Conservation (phyloP, 2,888 invertebrate genomes). For the Acleris literana region DNA sequence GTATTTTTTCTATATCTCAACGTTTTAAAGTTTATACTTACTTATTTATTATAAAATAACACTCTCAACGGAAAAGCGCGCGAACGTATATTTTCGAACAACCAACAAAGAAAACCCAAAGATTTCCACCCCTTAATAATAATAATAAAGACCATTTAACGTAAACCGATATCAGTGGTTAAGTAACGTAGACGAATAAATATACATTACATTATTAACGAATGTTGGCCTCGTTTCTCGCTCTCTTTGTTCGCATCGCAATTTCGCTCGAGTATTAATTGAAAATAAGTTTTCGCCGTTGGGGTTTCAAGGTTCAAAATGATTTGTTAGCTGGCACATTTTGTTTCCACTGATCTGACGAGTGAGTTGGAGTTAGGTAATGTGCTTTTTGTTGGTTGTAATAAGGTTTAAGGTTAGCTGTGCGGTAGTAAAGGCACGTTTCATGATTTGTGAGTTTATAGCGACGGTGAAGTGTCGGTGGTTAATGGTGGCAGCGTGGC, state of each 20-base stretch:
- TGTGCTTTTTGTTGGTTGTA: slow-evolving; percentile 51
- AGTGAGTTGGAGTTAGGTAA: slow-evolving; percentile 47
- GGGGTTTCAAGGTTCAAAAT: slow-evolving; percentile 75
- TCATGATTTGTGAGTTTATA: slow-evolving; percentile 85
- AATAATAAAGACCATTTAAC: slow-evolving; percentile 58
- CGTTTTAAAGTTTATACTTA: too few relatives aligned
- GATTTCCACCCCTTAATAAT: slow-evolving; percentile 2
- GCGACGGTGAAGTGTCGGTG: slow-evolving; percentile 83
- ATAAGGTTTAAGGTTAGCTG: slow-evolving; percentile 57
- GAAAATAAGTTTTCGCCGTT: slow-evolving; percentile 72
- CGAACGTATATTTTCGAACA: slow-evolving; percentile 1
- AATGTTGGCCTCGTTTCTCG: slow-evolving; percentile 82
- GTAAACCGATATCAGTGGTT: slow-evolving; percentile 62
- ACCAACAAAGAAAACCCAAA: background rate
- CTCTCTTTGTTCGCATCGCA: slow-evolving; percentile 82
- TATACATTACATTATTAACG: slow-evolving; percentile 83
- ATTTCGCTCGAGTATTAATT: slow-evolving; percentile 67
- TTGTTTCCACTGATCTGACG: slow-evolving; percentile 65
- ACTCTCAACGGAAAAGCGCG: slow-evolving; percentile 8
- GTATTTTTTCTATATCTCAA: too few relatives aligned
- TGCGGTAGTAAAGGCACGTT: slow-evolving; percentile 66
- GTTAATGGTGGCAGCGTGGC: slow-evolving; percentile 81
- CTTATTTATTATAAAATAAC: too few relatives aligned
- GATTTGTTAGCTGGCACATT: slow-evolving; percentile 66
- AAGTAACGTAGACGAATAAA: slow-evolving; percentile 81